Conservation (phyloP, 2,888 invertebrate species). For the Eulithis testata region DNA sequence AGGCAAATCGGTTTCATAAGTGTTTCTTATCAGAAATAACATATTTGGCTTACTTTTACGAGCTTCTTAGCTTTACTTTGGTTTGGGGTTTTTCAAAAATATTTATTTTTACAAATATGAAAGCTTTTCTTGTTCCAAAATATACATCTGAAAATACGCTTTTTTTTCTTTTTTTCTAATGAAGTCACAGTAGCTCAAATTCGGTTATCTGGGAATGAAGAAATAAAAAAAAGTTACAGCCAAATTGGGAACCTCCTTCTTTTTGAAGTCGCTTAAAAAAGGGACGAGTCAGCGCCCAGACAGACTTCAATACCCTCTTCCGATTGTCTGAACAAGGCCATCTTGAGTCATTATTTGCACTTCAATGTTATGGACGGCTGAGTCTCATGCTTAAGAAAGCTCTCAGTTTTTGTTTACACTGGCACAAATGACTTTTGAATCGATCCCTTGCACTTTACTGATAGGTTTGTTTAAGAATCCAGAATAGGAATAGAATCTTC, state of each 20-base stretch:
- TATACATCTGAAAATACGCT: too few species aligned
- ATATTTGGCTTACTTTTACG: slow-evolving; percentile 19
- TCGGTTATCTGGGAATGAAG: slow-evolving; percentile 6
- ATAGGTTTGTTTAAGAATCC: too few species aligned
- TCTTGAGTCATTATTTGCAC: slow-evolving; percentile 25
- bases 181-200: too few species aligned
- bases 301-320: slow-evolving; percentile 24
- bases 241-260: too few species aligned
- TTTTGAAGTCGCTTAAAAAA: neutral
- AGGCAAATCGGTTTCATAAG: slow-evolving; percentile 14
- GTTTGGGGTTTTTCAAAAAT: neutral
- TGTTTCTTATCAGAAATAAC: neutral
- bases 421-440: slow-evolving; percentile 5
- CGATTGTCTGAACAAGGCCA: slow-evolving; percentile 14
- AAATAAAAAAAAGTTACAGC: slow-evolving; percentile 3
- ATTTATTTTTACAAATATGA: neutral
- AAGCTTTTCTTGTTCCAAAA: too few species aligned
- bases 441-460: neutral
- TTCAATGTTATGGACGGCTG: slow-evolving; percentile 25
- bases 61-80: slow-evolving; percentile 1
- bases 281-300: slow-evolving; percentile 21
- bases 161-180: too few species aligned
- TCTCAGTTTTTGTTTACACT: slow-evolving; percentile 2
- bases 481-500: too few species aligned
- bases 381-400: slow-evolving; percentile 15